Conservation (phyloP, 2,113 vertebrate genomes). For the Perca schrenkii region DNA sequence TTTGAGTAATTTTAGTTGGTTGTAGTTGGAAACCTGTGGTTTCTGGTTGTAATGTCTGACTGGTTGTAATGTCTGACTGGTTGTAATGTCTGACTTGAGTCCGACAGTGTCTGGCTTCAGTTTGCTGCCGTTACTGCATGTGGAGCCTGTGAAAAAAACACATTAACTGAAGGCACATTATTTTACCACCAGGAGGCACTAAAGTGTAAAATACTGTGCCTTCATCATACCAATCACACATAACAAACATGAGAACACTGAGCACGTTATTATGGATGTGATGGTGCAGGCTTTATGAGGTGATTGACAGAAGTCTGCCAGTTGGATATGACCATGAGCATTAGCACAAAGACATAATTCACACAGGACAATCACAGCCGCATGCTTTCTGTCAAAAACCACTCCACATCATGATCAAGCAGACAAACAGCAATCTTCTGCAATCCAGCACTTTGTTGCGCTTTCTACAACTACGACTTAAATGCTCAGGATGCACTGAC, state of each 20-base stretch:
- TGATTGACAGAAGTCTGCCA: slow-evolving; percentile 68
- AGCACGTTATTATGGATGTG: slow-evolving; percentile 45
- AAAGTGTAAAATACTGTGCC: slow-evolving; percentile 30
- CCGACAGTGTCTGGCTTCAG: slow-evolving; percentile 1
- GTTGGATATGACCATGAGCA: slow-evolving; percentile 81
- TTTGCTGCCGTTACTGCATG: slow-evolving; percentile 14
- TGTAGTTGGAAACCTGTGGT: background rate
- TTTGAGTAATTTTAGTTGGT: background rate
- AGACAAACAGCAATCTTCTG: slow-evolving; percentile 75
- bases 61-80: too few species aligned
- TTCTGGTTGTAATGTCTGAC: background rate
- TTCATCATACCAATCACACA: slow-evolving; percentile 36
- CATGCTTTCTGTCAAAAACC: slow-evolving; percentile 81
- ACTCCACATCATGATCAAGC: slow-evolving; percentile 58
- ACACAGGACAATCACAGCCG: slow-evolving; percentile 75
- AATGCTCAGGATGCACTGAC: slow-evolving; percentile 80
- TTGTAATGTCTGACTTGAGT: background rate
- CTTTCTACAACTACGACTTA: slow-evolving; percentile 73
- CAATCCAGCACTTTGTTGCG: slow-evolving; percentile 75
- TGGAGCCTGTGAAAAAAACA: slow-evolving; percentile 39
- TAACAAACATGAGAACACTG: slow-evolving; percentile 14
- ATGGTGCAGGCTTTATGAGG: slow-evolving; percentile 49
- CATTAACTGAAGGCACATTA: slow-evolving; percentile 35
- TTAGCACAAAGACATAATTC: slow-evolving; percentile 51
- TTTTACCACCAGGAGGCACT: slow-evolving; percentile 72